Evolutionary conservation across 2,797 vertebrate genomes (phyloP).

Genomic region (Cyprinodon diabolis): DNA sequence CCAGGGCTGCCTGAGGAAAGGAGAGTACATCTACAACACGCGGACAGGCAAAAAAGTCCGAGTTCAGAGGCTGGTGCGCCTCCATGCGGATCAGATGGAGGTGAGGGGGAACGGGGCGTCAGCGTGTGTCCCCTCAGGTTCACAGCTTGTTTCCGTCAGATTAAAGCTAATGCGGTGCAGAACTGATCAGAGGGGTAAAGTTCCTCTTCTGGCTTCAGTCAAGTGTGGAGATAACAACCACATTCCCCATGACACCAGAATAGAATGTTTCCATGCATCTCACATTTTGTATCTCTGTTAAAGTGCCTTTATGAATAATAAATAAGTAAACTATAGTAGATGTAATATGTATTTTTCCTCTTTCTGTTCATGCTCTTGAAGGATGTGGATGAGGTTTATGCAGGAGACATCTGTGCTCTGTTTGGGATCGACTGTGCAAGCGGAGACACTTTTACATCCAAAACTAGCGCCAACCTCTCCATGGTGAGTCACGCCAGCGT

Average conservation of each 20-base stretch:
- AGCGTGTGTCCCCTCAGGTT: neutral
- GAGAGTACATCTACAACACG: conserved; percentile 91
- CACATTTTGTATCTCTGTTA: conserved; percentile 1
- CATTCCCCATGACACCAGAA: conserved; percentile 31
- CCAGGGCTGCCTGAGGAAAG: conserved; percentile 90
- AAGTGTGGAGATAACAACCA: conserved; percentile 52
- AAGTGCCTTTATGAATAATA: neutral
- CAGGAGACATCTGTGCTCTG: conserved; percentile 95
- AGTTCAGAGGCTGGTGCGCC: conserved; percentile 89
- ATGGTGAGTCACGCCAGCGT: conserved; percentile 83
- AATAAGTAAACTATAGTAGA: neutral
- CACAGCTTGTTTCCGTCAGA: conserved; percentile 25
- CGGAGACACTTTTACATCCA: conserved; percentile 93
- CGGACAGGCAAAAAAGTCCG: conserved; percentile 88
- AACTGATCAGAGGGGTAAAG: conserved; percentile 31
- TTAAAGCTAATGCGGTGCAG: conserved; percentile 14
- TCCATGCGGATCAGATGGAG: conserved; percentile 95
- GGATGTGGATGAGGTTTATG: conserved; percentile 92
- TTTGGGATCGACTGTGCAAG: conserved; percentile 98
- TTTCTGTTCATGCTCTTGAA: conserved; percentile 44
- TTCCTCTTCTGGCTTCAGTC: conserved; percentile 56
- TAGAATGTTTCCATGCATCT: conserved; percentile 24
- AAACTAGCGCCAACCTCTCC: conserved; percentile 82
- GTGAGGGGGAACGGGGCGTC: conserved; percentile 66
- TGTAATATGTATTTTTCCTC: neutral